phyloP scores from a whole-genome alignment of 2,888 invertebrate species.

The Choristoneura rosaceana region DNA sequence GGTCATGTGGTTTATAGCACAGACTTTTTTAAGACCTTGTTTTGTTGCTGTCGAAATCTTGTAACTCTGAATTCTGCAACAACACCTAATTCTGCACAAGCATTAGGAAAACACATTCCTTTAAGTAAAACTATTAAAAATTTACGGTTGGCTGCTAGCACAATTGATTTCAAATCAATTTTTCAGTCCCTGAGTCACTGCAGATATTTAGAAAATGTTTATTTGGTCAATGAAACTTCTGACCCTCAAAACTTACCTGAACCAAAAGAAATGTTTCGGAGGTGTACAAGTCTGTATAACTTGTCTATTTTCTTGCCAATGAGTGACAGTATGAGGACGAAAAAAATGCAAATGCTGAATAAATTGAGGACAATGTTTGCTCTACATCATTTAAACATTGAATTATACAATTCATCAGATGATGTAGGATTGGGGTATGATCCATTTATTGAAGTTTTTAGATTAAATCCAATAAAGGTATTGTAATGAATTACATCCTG shows the following conservation, averaged over 20 bases:
- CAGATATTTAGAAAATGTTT: constrained; percentile 34
- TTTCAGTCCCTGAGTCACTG: constrained; percentile 32
- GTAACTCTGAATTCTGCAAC: constrained; percentile 30
- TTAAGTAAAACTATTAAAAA: constrained; percentile 34
- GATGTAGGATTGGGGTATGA: constrained; percentile 31
- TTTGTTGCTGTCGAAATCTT: constrained; percentile 27
- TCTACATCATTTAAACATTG: constrained; percentile 34
- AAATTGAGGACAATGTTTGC: constrained; percentile 26
- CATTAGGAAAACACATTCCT: constrained; percentile 20
- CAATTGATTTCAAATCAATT: constrained; percentile 33
- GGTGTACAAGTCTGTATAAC: constrained; percentile 32
- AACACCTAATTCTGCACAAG: constrained; percentile 21
- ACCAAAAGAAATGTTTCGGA: constrained; percentile 32
- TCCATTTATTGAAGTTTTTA: constrained; percentile 32
- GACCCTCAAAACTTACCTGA: constrained; percentile 16
- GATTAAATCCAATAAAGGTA: constrained; percentile 36
- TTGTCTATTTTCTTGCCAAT: constrained; percentile 32
- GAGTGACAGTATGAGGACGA: constrained; percentile 5
- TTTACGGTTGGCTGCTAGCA: constrained; percentile 32
- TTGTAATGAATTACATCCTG: constrained; percentile 9
- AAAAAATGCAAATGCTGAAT: constrained; percentile 27
- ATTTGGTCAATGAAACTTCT: constrained; percentile 30
- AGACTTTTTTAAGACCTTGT: constrained; percentile 35
- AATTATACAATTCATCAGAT: constrained; percentile 26
- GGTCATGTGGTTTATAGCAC: constrained; percentile 29